Percentiles rank a stretch among this genome's conserved stretches.
These are phyloP conservation scores for Drosophila stalkeri DNA, from an alignment of 2,888 invertebrate genomes.

Conservation along the genomic window DNA sequence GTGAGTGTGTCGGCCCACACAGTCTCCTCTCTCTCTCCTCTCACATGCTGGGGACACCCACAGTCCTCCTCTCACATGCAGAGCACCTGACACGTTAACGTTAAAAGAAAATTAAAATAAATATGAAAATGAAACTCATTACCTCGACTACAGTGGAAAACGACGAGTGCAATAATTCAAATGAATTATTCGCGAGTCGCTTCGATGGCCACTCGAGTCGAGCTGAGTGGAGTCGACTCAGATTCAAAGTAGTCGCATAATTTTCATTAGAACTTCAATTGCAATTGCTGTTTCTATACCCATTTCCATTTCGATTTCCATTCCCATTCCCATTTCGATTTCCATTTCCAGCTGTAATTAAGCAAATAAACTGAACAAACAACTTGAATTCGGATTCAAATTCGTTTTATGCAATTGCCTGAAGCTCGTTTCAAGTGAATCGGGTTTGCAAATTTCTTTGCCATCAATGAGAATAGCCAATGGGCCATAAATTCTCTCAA, in stretches of 20 bases:
- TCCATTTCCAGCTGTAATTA: slow-evolving; percentile 41
- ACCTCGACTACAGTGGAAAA: slow-evolving; percentile 37
- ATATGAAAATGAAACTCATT: slow-evolving; percentile 61
- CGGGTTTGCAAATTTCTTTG: slow-evolving; percentile 75
- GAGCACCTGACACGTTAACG: slow-evolving; percentile 67
- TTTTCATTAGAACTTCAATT: slow-evolving; percentile 52
- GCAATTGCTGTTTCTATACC: slow-evolving; percentile 38
- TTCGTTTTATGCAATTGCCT: slow-evolving; percentile 46
- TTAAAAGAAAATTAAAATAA: slow-evolving; percentile 26
- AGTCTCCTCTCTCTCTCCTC: neutral
- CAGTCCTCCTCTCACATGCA: slow-evolving; percentile 21
- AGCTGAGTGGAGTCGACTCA: slow-evolving; percentile 7
- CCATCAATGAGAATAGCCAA: slow-evolving; percentile 56
- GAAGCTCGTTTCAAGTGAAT: slow-evolving; percentile 57
- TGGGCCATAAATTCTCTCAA: slow-evolving; percentile 59
- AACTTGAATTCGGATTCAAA: slow-evolving; percentile 8
- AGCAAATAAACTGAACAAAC: slow-evolving; percentile 43
- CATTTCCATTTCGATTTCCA: slow-evolving; percentile 19
- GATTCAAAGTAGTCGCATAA: slow-evolving; percentile 25
- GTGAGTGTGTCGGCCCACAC: slow-evolving; percentile 22
- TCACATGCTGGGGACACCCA: neutral
- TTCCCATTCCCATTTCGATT: slow-evolving; percentile 35
- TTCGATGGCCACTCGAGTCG: slow-evolving; percentile 42
- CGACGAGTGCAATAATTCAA: slow-evolving; percentile 52
- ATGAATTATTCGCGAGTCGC: slow-evolving; percentile 57